These are phyloP conservation scores for Pantala flavescens DNA, from an alignment of 1,140 invertebrate genomes.

Conservation along the genomic window DNA sequence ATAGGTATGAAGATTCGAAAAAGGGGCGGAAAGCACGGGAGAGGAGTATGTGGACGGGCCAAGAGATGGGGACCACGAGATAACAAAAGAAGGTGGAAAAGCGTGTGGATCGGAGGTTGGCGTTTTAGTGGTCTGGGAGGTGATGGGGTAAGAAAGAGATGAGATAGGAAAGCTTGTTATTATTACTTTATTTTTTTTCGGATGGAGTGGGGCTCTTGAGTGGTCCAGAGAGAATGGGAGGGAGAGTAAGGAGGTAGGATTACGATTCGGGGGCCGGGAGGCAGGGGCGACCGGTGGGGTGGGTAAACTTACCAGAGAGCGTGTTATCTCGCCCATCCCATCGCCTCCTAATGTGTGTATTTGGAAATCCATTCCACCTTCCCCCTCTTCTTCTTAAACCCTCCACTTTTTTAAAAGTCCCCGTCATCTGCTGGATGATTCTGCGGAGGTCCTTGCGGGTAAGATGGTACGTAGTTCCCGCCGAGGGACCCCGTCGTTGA, in stretches of 20 bases:
- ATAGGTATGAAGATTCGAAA: too few relatives aligned
- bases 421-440: background rate
- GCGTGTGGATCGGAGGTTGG: too few relatives aligned
- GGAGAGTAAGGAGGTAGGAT: background rate
- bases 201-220: too few relatives aligned
- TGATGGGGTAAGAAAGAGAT: background rate
- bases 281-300: background rate
- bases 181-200: background rate
- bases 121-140: background rate
- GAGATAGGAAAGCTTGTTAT: slow-evolving; percentile 1
- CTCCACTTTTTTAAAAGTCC: background rate
- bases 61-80: background rate
- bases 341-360: slow-evolving; percentile 8
- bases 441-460: too few relatives aligned
- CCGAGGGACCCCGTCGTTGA: too few relatives aligned
- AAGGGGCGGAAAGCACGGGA: background rate
- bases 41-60: background rate
- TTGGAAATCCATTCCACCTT: background rate
- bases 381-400: background rate
- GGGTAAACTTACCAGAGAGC: background rate
- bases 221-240: background rate
- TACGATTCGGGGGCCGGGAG: background rate
- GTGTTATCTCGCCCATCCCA: background rate
- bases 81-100: background rate
- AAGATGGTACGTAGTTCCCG: too few relatives aligned